These are phyloP conservation scores for Dolichomitus sp. DNA, from an alignment of 2,888 invertebrate genomes.

Conservation along the genomic window DNA sequence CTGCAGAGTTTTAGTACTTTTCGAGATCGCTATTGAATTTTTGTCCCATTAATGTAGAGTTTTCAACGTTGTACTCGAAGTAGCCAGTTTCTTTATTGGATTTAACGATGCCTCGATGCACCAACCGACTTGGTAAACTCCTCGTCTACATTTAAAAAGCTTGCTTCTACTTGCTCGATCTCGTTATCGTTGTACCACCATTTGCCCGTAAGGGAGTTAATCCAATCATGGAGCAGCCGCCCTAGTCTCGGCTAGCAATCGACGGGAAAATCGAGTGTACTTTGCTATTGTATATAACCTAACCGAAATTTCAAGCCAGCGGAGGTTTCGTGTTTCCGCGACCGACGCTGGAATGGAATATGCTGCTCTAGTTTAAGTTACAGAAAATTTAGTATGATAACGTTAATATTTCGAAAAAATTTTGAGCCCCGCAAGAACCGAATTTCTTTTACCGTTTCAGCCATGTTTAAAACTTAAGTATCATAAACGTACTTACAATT, in stretches of 20 bases:
- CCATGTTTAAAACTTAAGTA: too few species aligned
- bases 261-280: constrained; percentile 38
- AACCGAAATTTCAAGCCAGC: constrained; percentile 69
- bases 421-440: too few species aligned
- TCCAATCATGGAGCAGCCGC: constrained; percentile 67
- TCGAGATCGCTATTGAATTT: background rate
- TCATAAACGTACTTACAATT: too few species aligned
- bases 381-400: too few species aligned
- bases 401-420: too few species aligned
- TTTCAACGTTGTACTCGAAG: background rate
- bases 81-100: constrained; percentile 6
- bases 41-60: background rate
- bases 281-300: constrained; percentile 36
- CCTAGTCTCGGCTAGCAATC: constrained; percentile 7
- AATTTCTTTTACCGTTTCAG: too few species aligned
- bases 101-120: constrained; percentile 20
- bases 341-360: background rate
- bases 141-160: constrained; percentile 69
- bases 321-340: constrained; percentile 3
- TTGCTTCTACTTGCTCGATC: constrained; percentile 43
- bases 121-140: constrained; percentile 5
- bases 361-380: too few species aligned
- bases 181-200: constrained; percentile 66
- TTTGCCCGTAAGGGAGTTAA: constrained; percentile 65
- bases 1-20: too few species aligned